Conservation (phyloP, 30 jellyfish, hydroid and myxozoan species). For the Chrysaora quinquecirrha region DNA sequence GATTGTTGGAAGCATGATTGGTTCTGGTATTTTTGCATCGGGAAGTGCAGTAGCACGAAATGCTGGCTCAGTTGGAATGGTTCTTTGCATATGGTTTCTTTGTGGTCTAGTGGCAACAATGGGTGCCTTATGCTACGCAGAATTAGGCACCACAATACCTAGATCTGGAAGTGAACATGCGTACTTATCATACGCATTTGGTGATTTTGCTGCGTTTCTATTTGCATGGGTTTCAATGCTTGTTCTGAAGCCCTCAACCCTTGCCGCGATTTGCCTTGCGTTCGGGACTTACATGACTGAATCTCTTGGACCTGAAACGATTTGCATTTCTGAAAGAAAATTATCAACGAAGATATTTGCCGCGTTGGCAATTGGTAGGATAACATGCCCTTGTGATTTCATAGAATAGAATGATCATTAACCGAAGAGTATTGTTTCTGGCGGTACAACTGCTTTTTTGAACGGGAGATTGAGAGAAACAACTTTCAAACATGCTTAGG, state of each 20-base stretch:
- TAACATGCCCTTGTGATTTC: too few relatives aligned
- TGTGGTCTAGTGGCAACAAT: slow-evolving; percentile 70
- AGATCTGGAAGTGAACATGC: slow-evolving; percentile 75
- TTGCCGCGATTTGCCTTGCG: slow-evolving; percentile 74
- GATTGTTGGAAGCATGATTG: slow-evolving; percentile 85
- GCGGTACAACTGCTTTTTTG: too few relatives aligned
- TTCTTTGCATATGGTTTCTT: slow-evolving; percentile 70
- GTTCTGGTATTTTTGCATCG: slow-evolving; percentile 87
- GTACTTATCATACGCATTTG: slow-evolving; percentile 50
- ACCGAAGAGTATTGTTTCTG: too few relatives aligned
- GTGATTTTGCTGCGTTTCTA: slow-evolving; percentile 56
- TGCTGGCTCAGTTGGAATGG: slow-evolving; percentile 66
- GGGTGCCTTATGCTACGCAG: slow-evolving; percentile 83
- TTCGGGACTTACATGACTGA: slow-evolving; percentile 62
- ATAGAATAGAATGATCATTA: too few relatives aligned
- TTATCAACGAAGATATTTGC: slow-evolving; percentile 68
- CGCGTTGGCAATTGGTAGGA: slow-evolving; percentile 86
- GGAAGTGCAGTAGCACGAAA: slow-evolving; percentile 66
- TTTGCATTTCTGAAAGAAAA: slow-evolving; percentile 17
- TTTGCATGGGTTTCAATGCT: slow-evolving; percentile 53
- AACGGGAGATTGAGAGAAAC: too few relatives aligned
- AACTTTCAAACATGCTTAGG: too few relatives aligned
- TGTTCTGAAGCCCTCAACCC: slow-evolving; percentile 58
- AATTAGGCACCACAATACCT: slow-evolving; percentile 73
- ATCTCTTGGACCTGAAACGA: slow-evolving; percentile 12